Evolutionary conservation across 1,140 invertebrate genomes (phyloP).

Genomic region (Musca domestica): DNA sequence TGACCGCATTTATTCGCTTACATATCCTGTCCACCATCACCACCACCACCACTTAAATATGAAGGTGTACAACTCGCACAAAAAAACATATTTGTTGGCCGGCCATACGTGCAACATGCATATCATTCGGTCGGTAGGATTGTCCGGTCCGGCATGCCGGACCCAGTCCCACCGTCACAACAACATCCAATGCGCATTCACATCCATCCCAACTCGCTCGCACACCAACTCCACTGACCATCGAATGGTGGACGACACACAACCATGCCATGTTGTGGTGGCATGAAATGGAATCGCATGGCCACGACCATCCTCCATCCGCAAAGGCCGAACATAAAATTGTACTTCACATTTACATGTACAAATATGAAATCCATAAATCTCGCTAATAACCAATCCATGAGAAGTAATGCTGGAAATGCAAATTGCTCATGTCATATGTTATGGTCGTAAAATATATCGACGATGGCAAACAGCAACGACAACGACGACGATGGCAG

Average conservation of each 20-base stretch:
- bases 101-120: constrained; percentile 8
- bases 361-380: constrained; percentile 48
- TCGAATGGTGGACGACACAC: background rate
- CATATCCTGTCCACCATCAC: no score
- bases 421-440: constrained; percentile 46
- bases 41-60: constrained; percentile 11
- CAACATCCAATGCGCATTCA: constrained; percentile 16
- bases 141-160: background rate
- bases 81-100: background rate
- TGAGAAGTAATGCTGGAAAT: constrained; percentile 36
- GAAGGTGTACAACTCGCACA: constrained; percentile 15
- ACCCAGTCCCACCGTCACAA: background rate
- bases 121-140: background rate
- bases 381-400: constrained; percentile 50
- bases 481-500: background rate
- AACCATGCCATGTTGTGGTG: background rate
- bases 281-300: background rate
- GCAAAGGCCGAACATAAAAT: background rate
- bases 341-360: constrained; percentile 26
- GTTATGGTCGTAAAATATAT: constrained; percentile 33
- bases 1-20: no score
- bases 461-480: background rate
- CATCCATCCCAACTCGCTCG: background rate
- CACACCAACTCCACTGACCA: background rate
- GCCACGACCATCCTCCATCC: background rate